Percentiles rank a stretch among this genome's conserved stretches.
These are phyloP conservation scores for Vireo griseus DNA, from an alignment of 2,797 vertebrate species.

Conservation along the genomic window DNA sequence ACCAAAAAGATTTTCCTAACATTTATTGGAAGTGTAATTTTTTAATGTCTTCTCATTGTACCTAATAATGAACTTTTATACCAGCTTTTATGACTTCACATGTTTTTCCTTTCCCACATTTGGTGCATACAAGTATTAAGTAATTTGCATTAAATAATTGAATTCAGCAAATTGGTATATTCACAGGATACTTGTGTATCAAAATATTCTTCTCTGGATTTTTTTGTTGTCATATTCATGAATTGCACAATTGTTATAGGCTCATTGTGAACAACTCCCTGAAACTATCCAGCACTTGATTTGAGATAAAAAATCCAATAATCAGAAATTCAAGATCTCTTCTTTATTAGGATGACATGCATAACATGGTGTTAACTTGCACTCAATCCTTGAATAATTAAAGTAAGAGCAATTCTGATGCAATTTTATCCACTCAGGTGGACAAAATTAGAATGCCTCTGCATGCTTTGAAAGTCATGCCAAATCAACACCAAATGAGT, in stretches of 20 bases:
- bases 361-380: background rate
- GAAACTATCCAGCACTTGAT: background rate
- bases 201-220: background rate
- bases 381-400: background rate
- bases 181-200: background rate
- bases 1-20: background rate
- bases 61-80: background rate
- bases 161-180: background rate
- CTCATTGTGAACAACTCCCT: background rate
- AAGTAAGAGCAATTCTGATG: background rate
- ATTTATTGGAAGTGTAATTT: background rate
- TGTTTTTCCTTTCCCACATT: background rate
- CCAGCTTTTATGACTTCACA: background rate
- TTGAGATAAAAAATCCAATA: background rate
- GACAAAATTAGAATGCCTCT: background rate
- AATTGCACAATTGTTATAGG: background rate
- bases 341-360: background rate
- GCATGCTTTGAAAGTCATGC: background rate
- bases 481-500: background rate
- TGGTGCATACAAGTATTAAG: background rate
- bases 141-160: background rate
- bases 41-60: background rate
- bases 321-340: background rate
- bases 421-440: background rate
- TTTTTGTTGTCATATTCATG: background rate